phyloP scores from a whole-genome alignment of 2,113 vertebrate genomes.

The Penelope pileata region DNA sequence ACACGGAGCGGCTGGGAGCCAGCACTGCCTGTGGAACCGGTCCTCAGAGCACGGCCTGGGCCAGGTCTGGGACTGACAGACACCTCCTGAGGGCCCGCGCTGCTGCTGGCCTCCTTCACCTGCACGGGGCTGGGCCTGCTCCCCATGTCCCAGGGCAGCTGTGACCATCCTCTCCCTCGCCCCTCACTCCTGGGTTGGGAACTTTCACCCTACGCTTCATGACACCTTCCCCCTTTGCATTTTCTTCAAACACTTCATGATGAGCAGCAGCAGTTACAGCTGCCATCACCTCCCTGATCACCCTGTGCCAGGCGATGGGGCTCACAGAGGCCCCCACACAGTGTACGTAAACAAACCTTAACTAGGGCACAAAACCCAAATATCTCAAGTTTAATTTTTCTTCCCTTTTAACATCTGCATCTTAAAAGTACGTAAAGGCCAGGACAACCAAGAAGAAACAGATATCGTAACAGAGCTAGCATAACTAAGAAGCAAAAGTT shows the following conservation, averaged over 20 bases:
- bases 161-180: neutral
- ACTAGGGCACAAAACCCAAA: neutral
- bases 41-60: neutral
- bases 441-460: neutral
- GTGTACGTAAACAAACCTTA: neutral
- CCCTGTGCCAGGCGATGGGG: neutral
- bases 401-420: too few relatives aligned
- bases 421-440: neutral
- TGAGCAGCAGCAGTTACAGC: neutral
- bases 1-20: constrained; percentile 12
- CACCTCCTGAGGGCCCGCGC: too few relatives aligned
- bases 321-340: too few relatives aligned
- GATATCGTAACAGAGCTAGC: neutral
- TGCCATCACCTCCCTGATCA: neutral
- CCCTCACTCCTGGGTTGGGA: neutral
- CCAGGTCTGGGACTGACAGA: constrained; percentile 41
- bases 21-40: neutral
- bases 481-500: neutral
- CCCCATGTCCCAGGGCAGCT: neutral
- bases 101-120: too few relatives aligned
- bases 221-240: neutral
- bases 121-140: too few relatives aligned
- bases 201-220: neutral
- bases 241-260: neutral
- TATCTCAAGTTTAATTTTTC: neutral